Evolutionary conservation across 2,797 vertebrate species (phyloP).

Genomic region (Heterohyrax brucei): DNA sequence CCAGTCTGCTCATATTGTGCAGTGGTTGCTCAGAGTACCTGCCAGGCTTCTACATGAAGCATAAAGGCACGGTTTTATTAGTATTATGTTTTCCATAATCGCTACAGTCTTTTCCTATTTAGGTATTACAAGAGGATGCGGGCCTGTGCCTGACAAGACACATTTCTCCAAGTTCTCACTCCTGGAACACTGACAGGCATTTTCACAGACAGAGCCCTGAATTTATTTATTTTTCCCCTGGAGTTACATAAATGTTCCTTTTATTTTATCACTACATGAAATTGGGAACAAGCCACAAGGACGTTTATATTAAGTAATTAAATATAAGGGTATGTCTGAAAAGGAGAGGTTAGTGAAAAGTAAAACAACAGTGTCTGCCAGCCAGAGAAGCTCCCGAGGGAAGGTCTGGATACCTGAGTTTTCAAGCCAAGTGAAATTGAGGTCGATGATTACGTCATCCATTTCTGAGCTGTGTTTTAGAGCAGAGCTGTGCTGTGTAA

Average conservation of each 20-base stretch:
- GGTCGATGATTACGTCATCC: background rate
- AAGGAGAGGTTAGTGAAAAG: slow-evolving; percentile 58
- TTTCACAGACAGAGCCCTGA: slow-evolving; percentile 85
- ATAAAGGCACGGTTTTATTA: background rate
- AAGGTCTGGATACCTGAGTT: background rate
- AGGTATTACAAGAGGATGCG: slow-evolving; percentile 83
- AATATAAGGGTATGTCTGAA: slow-evolving; percentile 51
- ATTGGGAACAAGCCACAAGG: slow-evolving; percentile 87
- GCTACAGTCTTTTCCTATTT: slow-evolving; percentile 68
- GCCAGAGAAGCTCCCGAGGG: background rate
- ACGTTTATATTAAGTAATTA: slow-evolving; percentile 71
- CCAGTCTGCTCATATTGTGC: background rate
- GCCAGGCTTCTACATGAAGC: background rate
- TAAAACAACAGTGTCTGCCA: slow-evolving; percentile 16
- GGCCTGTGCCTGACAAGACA: slow-evolving; percentile 82
- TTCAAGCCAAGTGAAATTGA: background rate
- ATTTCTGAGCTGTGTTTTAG: background rate
- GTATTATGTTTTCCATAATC: slow-evolving; percentile 47
- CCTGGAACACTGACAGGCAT: slow-evolving; percentile 87
- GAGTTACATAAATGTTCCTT: slow-evolving; percentile 86
- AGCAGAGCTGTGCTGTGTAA: too few species aligned
- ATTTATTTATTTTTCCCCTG: slow-evolving; percentile 87
- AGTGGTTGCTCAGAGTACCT: background rate
- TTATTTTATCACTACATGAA: slow-evolving; percentile 87
- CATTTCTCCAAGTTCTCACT: slow-evolving; percentile 87